Evolutionary conservation across 2,888 invertebrate genomes (phyloP).

Genomic region (Mesoligia furuncula): DNA sequence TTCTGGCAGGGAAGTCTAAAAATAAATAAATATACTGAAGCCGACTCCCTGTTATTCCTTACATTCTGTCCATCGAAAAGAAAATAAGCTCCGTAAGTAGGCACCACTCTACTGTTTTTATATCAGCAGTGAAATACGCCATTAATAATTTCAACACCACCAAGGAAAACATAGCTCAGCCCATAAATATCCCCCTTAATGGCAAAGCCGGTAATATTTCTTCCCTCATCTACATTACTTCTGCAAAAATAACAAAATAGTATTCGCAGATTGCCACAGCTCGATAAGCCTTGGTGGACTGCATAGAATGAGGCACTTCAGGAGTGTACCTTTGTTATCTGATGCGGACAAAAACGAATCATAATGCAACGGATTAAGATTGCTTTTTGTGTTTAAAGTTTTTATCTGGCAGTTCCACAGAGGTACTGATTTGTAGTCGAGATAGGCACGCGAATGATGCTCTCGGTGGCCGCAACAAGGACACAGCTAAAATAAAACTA

Average conservation of each 20-base stretch:
- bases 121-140: conserved; percentile 72
- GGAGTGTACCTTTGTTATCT: conserved; percentile 78
- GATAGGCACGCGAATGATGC: conserved; percentile 86
- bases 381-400: conserved; percentile 71
- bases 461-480: conserved; percentile 83
- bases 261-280: conserved; percentile 81
- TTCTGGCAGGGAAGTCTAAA: conserved; percentile 23
- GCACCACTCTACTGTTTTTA: conserved; percentile 60
- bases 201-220: conserved; percentile 83
- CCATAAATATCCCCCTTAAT: conserved; percentile 84
- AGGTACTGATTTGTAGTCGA: conserved; percentile 85
- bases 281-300: conserved; percentile 81
- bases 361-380: conserved; percentile 74
- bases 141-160: conserved; percentile 84
- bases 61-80: conserved; percentile 20
- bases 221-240: conserved; percentile 86
- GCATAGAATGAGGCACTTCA: conserved; percentile 82
- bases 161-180: conserved; percentile 76
- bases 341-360: conserved; percentile 75
- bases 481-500: conserved; percentile 85
- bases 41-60: neutral
- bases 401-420: conserved; percentile 79
- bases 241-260: conserved; percentile 88
- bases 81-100: conserved; percentile 43
- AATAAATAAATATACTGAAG: conserved; percentile 36